These are phyloP conservation scores for Riparia riparia DNA, from an alignment of 2,113 vertebrate species.

Conservation along the genomic window DNA sequence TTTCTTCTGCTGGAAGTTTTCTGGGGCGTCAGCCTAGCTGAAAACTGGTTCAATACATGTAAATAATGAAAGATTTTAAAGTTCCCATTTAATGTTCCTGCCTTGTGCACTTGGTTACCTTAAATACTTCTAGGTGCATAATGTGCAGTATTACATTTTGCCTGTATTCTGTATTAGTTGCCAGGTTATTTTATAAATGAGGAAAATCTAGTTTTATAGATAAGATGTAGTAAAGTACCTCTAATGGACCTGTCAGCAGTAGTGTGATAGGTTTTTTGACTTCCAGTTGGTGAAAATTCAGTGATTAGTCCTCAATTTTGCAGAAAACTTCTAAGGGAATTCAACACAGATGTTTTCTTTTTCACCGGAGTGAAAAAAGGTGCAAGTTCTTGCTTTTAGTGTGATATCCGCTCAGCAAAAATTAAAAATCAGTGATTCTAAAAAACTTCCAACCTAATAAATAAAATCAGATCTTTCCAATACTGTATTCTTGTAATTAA, in stretches of 20 bases:
- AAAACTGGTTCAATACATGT: not conserved
- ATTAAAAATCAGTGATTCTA: not conserved
- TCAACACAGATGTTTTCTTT: not conserved
- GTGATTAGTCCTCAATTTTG: not conserved
- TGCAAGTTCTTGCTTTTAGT: not conserved
- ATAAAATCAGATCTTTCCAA: not conserved
- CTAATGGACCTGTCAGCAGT: not conserved
- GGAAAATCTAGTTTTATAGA: not conserved
- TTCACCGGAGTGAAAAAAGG: not conserved
- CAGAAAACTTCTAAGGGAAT: not conserved
- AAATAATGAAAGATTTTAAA: not conserved
- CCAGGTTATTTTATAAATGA: not conserved
- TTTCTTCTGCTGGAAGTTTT: conserved; percentile 51
- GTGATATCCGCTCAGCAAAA: not conserved
- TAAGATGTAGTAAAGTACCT: not conserved
- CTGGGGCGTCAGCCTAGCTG: conserved; percentile 2
- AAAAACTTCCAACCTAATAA: not conserved
- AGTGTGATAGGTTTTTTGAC: not conserved
- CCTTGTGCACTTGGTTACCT: not conserved
- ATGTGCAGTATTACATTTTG: not conserved
- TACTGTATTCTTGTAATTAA: not conserved
- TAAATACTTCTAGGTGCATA: not conserved
- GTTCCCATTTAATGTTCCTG: not conserved
- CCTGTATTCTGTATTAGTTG: not conserved
- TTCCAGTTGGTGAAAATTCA: not conserved